Evolutionary conservation across 2,113 vertebrate species (phyloP).

Genomic region (Notarius quadriscutis): DNA sequence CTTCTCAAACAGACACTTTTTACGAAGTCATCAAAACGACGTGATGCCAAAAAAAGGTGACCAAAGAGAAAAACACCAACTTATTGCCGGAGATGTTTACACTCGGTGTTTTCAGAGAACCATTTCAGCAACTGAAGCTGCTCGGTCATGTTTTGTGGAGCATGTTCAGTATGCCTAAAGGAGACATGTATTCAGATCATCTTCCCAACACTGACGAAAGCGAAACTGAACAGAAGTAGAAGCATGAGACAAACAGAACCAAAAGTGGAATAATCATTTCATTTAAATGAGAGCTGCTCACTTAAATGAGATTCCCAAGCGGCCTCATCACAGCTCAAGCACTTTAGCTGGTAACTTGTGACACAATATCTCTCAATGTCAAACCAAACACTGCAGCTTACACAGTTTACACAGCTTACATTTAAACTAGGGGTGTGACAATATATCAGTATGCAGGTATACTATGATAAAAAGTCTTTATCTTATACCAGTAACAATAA

Average conservation of each 20-base stretch:
- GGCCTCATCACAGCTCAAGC: constrained; percentile 65
- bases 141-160: neutral
- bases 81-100: constrained; percentile 40
- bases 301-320: constrained; percentile 84
- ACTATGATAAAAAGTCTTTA: neutral
- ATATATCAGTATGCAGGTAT: neutral
- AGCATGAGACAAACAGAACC: constrained; percentile 67
- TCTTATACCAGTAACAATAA: neutral
- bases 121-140: constrained; percentile 12
- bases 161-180: constrained; percentile 3
- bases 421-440: constrained; percentile 29
- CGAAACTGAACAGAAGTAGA: constrained; percentile 49
- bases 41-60: constrained; percentile 43
- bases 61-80: constrained; percentile 24
- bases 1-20: constrained; percentile 5
- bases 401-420: neutral
- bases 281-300: constrained; percentile 75
- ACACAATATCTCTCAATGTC: neutral
- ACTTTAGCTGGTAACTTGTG: constrained; percentile 51
- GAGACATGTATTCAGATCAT: neutral
- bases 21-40: neutral
- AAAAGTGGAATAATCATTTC: constrained; percentile 67
- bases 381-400: neutral
- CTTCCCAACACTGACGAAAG: constrained; percentile 34
- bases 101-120: constrained; percentile 3